phyloP scores from a whole-genome alignment of 2,113 vertebrate species.

The Clarias magur region DNA sequence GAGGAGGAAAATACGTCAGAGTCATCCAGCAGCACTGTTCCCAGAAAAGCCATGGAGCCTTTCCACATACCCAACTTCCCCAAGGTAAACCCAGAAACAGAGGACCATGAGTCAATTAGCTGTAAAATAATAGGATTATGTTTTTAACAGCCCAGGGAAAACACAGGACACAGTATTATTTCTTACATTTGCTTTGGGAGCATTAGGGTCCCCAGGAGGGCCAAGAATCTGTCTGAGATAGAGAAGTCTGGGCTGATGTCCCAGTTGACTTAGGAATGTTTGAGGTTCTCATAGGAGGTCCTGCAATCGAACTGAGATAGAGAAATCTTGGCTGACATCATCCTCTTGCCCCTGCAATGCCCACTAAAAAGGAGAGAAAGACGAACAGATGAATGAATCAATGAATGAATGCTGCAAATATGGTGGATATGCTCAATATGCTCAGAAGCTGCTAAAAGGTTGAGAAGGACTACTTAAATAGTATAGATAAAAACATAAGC shows the following conservation, averaged over 20 bases:
- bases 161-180: neutral
- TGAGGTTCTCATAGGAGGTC: neutral
- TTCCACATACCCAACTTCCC: slow-evolving; percentile 74
- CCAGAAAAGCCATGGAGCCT: slow-evolving; percentile 67
- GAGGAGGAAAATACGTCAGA: slow-evolving; percentile 59
- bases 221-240: neutral
- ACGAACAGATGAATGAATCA: neutral
- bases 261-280: no score
- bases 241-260: neutral
- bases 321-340: neutral
- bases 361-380: neutral
- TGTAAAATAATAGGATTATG: neutral
- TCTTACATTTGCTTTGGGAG: neutral
- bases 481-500: no score
- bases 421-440: no score
- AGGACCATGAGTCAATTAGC: neutral
- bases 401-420: no score
- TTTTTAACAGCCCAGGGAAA: neutral
- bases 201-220: neutral
- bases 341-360: neutral
- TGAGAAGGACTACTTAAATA: no score
- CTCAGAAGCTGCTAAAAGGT: no score
- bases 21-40: slow-evolving; percentile 63
- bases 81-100: slow-evolving; percentile 57
- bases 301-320: neutral